Evolutionary conservation across 1,140 invertebrate species (phyloP), one percentile per base, ranked within the genome.

Genomic region (Planococcus citri): DNA sequence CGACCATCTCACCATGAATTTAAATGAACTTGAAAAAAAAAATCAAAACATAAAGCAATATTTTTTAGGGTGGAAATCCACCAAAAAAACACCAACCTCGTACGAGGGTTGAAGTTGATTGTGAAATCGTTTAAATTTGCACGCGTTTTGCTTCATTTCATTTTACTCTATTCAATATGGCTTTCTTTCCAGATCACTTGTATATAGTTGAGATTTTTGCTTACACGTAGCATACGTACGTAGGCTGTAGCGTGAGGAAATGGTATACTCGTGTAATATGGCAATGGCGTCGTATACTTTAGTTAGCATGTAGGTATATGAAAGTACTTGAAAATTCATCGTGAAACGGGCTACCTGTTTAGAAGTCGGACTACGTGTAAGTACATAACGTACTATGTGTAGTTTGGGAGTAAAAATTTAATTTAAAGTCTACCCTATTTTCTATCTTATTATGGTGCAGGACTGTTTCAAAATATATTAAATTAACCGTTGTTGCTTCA

Each of bases 401-500:
- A 51, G 33, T 51, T 51, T 51, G 12, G 10, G 41, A 51, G 41
- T 51, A 51, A 51, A 51, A 51, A 51, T 51, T 51, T 51, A 51
- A 51, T 51, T 51, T 51, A 51, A 51, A 51, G 10, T 51, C 41
- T 20, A 51, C 41, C 41, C 41, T 51, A 51, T 51, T 51, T 20
- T 51, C 41, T 51, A 51, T 51, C 41, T 20, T 51, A 51, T 51
- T 51, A 51, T 17, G n/a, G 10, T 20, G 41, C 41, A 51, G 41
- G 12, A 51, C 41, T 51, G 41, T 51, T 51, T 51, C 41, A 17
- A 51, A 51, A 51, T 51, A 51, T 51, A 51, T 51, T 51, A 51
- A 51, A 51, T 51, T 51, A 51, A 51, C 41, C 41, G 41, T 51
- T 51, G 41, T 51, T 51, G n/a, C 41, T 51, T 51, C n/a, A n/a